Base-by-base conservation (phyloP, 2,113 vertebrate species). In the Spea bombifrons region DNA sequence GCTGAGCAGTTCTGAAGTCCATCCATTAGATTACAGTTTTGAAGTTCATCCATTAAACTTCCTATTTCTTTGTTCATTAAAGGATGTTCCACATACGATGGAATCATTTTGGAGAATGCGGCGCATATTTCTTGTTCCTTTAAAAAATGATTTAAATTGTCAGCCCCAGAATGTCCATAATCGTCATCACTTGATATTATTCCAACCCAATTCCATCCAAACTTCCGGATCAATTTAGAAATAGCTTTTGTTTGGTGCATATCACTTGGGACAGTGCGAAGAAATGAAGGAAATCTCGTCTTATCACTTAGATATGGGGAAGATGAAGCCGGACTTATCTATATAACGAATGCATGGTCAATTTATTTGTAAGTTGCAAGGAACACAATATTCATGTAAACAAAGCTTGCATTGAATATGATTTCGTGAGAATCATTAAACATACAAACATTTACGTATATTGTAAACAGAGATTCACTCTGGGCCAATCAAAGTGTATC, bases 231-330 rank as follows among this genome's bases (percentile, higher is more conserved):
- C 4, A 91, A 55, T 64, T 82, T 78, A 7, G 85, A 83, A 49
- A 90, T 3, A 0, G 89, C 91, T 70, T 81, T 76, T 0, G 85
- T 89, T 78, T 92, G 90, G 78, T 91, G 83, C 5, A 69, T 61
- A 30, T 92, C 91, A 73, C 87, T 91, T 45, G 91, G 89, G 49
- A 92, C 66, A 3, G 89, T 91, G 15, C 90, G 88, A 0, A 90
- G 10, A 52, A 91, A 88, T 50, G 82, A 75, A 16, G 87, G 83
- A 55, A 81, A 90, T 17, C 86, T 83, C 7, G 61, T 0, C 16
- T 87, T 88, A 71, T 91, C 83, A 70, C 87, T 89, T 52, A 92
- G 81, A 0, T 80, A 74, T 16, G 82, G 78, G 72, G 90, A 84
- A 53, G 90, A 88, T 7, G 90, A 85, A 46, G 83, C 81, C 46